Conservation (phyloP, 2,113 vertebrate genomes). For the Probosciger aterrimus region DNA sequence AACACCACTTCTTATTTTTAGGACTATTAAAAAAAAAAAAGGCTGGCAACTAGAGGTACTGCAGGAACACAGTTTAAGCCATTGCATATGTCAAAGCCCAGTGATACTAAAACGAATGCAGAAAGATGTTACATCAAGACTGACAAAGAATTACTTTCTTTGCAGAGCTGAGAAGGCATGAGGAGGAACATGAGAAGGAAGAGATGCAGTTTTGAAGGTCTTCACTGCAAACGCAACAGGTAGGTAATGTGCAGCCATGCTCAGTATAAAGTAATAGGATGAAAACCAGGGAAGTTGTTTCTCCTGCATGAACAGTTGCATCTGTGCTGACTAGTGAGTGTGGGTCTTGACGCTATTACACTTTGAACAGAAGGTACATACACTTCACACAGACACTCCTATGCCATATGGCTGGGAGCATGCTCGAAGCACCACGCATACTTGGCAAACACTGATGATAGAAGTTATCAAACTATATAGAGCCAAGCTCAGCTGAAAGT, state of each 20-base stretch:
- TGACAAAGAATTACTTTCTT: background rate
- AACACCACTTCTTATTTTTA: background rate
- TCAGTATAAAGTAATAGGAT: background rate
- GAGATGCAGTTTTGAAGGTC: background rate
- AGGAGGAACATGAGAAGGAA: background rate
- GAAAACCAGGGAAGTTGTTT: background rate
- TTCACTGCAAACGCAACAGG: background rate
- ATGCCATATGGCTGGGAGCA: background rate
- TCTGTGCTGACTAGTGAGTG: background rate
- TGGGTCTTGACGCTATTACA: background rate
- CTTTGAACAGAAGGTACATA: background rate
- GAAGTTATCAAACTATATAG: background rate
- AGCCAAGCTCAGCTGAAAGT: background rate
- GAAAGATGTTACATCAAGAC: background rate
- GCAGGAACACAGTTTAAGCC: background rate
- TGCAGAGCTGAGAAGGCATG: background rate
- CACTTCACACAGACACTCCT: background rate
- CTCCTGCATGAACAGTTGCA: background rate
- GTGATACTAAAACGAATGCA: background rate
- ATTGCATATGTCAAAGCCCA: background rate
- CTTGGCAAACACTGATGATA: background rate
- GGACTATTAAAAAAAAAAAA: background rate
- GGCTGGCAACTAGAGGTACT: background rate
- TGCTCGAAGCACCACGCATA: rapidly evolving
- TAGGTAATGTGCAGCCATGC: background rate